Base-by-base conservation (phyloP, 1,140 invertebrate species). In the Babylonia areolata region DNA sequence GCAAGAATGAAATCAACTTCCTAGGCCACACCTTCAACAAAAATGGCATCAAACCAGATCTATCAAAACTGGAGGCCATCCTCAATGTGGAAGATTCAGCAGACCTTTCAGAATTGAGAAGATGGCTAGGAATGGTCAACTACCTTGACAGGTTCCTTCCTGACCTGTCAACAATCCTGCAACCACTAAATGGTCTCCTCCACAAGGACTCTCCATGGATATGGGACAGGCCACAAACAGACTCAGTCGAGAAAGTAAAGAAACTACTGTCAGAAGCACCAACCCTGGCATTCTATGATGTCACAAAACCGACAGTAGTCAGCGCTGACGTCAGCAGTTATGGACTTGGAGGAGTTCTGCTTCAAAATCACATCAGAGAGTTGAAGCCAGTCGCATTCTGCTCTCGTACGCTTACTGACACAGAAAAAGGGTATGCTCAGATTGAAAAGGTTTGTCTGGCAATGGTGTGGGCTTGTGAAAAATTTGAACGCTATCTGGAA, bases 371-470 rank as follows among this genome's bases (percentile, higher is more conserved):
- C n/a, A 82, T 58, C 5, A 85, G 83, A 37, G 58, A 35, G 31
- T 23, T 73, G 37, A 88, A 87, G 64, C 93, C 93, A 15, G 91
- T 94, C 73, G 92, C 91, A n/a, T 95, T 90, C 89, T 94, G 92
- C 28, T 95, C 95, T 86, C 85, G 93, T 46, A 92, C 92, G 9
- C 89, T 96, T 33, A 92, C 90, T 17, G 73, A 90, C 33, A 89
- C 94, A 15, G 94, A 95, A 88, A 87, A 90, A 87, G 95, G 93
- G 73, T 95, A 96, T 77, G 90, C 93, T 20, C 94, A 95, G 86
- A 94, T 95, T 46, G 95, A 96, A 73, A 95, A 94, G 90, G 95
- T 96, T 92, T 95, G 93, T 15, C 89, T 95, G 28, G 94, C 94
- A 17, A 91, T 95, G n/a, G 87, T 95, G 0, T 95, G 93, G 91